Percentiles rank a stretch among this genome's conserved stretches.
Evolutionary conservation across 2,797 vertebrate genomes (phyloP).

Genomic region (Falco peregrinus): DNA sequence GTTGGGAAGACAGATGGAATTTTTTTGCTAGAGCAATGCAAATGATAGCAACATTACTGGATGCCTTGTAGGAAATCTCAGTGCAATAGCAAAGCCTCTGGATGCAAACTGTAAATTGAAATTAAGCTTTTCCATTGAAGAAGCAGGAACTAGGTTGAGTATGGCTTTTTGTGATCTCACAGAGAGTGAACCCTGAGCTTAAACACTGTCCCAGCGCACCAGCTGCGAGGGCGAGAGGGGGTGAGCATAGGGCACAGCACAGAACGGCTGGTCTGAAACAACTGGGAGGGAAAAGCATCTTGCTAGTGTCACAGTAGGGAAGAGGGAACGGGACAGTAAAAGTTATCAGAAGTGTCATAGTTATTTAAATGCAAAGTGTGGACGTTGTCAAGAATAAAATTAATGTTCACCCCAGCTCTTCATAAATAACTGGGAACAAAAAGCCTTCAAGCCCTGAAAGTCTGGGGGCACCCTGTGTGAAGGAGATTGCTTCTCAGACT

Average conservation of each 20-base stretch:
- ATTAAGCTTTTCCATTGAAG: constrained; percentile 7
- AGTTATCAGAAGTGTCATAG: background rate
- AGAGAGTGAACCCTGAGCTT: background rate
- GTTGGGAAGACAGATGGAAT: constrained; percentile 40
- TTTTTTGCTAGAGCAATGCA: constrained; percentile 32
- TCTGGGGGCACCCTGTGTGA: accelerated
- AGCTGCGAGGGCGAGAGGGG: accelerated
- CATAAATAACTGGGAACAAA: background rate
- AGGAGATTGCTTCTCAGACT: background rate
- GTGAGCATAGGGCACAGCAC: background rate
- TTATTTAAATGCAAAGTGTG: background rate
- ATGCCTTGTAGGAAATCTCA: constrained; percentile 49
- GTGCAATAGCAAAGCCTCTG: constrained; percentile 22
- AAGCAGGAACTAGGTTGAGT: background rate
- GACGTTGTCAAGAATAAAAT: background rate
- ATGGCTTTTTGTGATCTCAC: background rate
- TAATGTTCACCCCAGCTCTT: background rate
- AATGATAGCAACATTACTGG: constrained; percentile 16
- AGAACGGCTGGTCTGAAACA: background rate
- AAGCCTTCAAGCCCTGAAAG: background rate
- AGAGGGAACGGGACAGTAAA: background rate
- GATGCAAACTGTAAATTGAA: constrained; percentile 38
- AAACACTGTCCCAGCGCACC: background rate
- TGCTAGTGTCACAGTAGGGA: background rate
- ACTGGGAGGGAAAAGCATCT: background rate